phyloP scores from a whole-genome alignment of 2,888 invertebrate species.

The Tipula lateralis region DNA sequence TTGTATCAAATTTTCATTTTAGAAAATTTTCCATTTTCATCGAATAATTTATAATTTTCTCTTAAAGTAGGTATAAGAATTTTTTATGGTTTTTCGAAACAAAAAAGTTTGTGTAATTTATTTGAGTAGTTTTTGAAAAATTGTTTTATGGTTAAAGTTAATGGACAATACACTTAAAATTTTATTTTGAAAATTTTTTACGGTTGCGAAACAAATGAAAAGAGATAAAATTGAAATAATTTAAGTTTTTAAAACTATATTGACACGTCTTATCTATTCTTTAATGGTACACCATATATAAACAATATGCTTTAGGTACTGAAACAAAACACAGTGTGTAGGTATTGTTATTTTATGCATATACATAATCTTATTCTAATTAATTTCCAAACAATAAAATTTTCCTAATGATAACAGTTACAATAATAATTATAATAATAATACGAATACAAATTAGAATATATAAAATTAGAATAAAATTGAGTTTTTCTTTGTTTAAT shows the following conservation, averaged over 20 bases:
- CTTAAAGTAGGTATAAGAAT: background rate
- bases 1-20: background rate
- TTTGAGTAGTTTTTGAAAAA: slow-evolving; percentile 24
- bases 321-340: background rate
- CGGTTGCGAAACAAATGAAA: too few relatives aligned
- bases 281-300: background rate
- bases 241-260: background rate
- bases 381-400: slow-evolving; percentile 11
- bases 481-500: background rate
- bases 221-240: background rate
- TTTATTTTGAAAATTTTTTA: background rate
- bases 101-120: background rate
- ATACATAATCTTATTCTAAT: background rate
- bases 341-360: slow-evolving; percentile 14
- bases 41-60: slow-evolving; percentile 19
- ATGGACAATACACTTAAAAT: slow-evolving; percentile 6
- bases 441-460: slow-evolving; percentile 11
- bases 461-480: background rate
- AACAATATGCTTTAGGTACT: background rate
- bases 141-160: background rate
- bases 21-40: background rate
- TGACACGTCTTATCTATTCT: background rate
- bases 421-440: background rate
- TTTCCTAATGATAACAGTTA: background rate
- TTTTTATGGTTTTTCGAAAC: background rate